Conservation (phyloP, 2,888 invertebrate species). For the Conus canariensis region DNA sequence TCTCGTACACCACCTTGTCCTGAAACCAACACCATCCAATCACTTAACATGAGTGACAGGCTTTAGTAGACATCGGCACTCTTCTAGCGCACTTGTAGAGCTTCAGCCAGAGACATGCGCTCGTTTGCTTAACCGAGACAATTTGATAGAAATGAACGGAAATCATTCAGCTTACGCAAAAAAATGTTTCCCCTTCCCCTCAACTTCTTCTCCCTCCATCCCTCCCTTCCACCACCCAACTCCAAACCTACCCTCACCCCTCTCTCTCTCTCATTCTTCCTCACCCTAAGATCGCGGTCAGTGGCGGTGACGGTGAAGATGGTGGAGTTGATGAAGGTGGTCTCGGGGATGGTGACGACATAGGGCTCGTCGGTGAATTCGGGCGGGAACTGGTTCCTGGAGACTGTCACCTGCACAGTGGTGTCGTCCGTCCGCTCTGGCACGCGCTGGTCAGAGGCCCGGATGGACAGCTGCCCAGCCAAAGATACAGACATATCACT, state of each 20-base stretch:
- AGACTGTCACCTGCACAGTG: conserved; percentile 60
- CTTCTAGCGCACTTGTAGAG: too few species aligned
- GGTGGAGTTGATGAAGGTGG: conserved; percentile 52
- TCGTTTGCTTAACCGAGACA: too few species aligned
- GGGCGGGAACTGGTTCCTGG: conserved; percentile 60
- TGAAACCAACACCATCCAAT: conserved; percentile 36
- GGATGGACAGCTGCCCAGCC: conserved; percentile 51
- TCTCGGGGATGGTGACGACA: conserved; percentile 62
- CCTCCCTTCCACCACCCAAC: too few species aligned
- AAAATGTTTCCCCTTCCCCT: too few species aligned
- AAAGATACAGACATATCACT: background rate
- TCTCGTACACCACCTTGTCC: conserved; percentile 59
- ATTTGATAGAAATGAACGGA: too few species aligned
- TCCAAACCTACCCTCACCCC: too few species aligned
- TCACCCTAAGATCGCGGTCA: conserved; percentile 57
- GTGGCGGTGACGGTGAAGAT: conserved; percentile 56
- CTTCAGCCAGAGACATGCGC: too few species aligned
- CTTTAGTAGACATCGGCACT: background rate
- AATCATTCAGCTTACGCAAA: too few species aligned
- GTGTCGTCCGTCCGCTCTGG: conserved; percentile 62
- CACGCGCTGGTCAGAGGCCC: conserved; percentile 62
- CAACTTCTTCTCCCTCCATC: too few species aligned
- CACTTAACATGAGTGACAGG: background rate
- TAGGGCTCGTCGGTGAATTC: conserved; percentile 60
- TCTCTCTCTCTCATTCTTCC: background rate